Conservation (phyloP, 2,113 vertebrate genomes). For the Bostrychus sinensis region DNA sequence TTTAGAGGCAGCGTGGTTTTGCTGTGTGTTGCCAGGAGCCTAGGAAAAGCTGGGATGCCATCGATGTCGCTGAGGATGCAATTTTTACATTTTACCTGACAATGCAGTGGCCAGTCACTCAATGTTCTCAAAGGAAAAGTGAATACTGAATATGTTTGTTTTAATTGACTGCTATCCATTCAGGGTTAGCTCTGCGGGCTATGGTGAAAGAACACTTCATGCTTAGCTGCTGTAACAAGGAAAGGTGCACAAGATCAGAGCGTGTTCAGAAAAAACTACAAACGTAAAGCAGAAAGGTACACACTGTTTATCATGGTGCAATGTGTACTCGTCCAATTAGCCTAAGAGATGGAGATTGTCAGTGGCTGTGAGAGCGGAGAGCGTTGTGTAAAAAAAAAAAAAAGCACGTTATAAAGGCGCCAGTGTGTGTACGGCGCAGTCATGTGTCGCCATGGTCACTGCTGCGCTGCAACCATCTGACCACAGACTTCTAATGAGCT, state of each 20-base stretch:
- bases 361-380: slow-evolving; percentile 27
- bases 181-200: background rate
- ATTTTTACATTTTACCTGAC: background rate
- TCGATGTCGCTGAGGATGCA: background rate
- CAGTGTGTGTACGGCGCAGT: slow-evolving; percentile 44
- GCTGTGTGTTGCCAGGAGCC: background rate
- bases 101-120: background rate
- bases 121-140: background rate
- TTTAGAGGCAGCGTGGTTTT: background rate
- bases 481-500: slow-evolving; percentile 54
- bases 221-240: background rate
- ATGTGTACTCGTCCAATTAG: slow-evolving; percentile 5
- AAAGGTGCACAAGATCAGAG: background rate
- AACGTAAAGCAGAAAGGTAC: background rate
- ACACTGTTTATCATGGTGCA: background rate
- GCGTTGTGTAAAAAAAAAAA: slow-evolving; percentile 49
- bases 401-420: slow-evolving; percentile 40
- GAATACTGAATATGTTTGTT: background rate
- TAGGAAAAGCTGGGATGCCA: background rate
- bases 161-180: background rate
- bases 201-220: background rate
- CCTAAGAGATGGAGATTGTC: slow-evolving; percentile 30
- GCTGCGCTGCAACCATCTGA: slow-evolving; percentile 42
- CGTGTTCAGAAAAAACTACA: slow-evolving; percentile 5
- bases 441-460: slow-evolving; percentile 55